Evolutionary conservation across 2,113 vertebrate species (phyloP).

Genomic region (Anseranas semipalmata): DNA sequence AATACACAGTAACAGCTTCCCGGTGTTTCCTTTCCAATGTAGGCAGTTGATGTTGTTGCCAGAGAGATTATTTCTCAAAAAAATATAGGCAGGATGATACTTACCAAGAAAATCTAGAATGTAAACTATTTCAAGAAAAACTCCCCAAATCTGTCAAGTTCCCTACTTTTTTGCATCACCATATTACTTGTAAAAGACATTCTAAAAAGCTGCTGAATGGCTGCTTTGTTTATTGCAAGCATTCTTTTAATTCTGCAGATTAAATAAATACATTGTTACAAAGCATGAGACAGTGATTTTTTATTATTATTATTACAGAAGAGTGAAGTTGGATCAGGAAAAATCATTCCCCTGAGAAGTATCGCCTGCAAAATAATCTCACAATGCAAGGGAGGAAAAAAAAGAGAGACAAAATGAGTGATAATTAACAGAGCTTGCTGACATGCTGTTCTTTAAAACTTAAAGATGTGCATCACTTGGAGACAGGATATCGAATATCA

Average conservation of each 20-base stretch:
- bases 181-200: background rate
- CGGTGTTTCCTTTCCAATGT: background rate
- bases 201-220: conserved; percentile 3
- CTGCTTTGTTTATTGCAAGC: background rate
- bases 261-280: background rate
- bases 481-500: conserved; percentile 54
- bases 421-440: conserved; percentile 18
- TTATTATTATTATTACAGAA: background rate
- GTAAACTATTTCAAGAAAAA: background rate
- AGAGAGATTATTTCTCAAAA: background rate
- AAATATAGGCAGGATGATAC: background rate
- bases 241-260: background rate
- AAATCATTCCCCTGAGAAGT: background rate
- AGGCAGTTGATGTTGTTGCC: background rate
- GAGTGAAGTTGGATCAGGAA: background rate
- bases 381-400: background rate
- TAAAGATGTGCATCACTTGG: background rate
- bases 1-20: background rate
- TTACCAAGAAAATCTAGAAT: background rate
- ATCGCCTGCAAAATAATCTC: background rate
- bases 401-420: background rate
- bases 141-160: background rate
- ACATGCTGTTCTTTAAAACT: conserved; percentile 36
- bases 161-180: background rate
- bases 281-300: background rate